Evolutionary conservation across 2,113 vertebrate genomes (phyloP), one percentile per base, ranked within the genome.

Genomic region (Ochotona princeps): DNA sequence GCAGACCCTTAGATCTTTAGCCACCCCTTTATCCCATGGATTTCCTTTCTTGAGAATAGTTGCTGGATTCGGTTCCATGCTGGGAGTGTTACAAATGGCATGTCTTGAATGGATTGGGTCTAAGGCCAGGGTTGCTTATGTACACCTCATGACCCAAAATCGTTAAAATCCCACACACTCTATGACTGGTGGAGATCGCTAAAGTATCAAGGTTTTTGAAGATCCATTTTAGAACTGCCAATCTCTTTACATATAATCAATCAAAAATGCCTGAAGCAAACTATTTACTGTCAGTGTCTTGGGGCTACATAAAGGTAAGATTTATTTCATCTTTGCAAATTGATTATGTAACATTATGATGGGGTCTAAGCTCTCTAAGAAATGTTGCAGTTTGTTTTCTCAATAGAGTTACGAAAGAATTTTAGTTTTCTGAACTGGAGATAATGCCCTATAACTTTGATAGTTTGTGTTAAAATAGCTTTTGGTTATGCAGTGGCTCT

Each of bases 281-380:
- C 97, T 99, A 99, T 98, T 98, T 99, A 95, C 98, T 99, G 72
- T 99, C 99, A 96, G 99, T 99, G 96, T 99, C 99, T 87, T 99
- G 99, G 99, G 99, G 99, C 97, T 99, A 99, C 97, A 99, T 99
- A 98, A 99, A 99, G 99, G 99, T 99, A 99, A 98, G 99, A 97
- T 95, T 97, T 95, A 91, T 63, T 97, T 97, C 96, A 89, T 84
- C 54, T 60, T 97, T 96, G 83, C 94, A 89, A 96, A 92, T 61
- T 97, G 93, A 91, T 95, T 97, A 89, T 28, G 49, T 97, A 96
- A 93, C 83, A 79, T 82, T 84, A 44, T 32, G 49, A 20, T 84
- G 21, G 69, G 89, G 14, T 66, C 32, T 92, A 28, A 70, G 86
- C 80, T 92, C 90, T 74, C 25, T 82, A 75, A 89, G 72, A 28